Evolutionary conservation across 2,888 invertebrate species (phyloP).

Genomic region (Danaus chrysippus): DNA sequence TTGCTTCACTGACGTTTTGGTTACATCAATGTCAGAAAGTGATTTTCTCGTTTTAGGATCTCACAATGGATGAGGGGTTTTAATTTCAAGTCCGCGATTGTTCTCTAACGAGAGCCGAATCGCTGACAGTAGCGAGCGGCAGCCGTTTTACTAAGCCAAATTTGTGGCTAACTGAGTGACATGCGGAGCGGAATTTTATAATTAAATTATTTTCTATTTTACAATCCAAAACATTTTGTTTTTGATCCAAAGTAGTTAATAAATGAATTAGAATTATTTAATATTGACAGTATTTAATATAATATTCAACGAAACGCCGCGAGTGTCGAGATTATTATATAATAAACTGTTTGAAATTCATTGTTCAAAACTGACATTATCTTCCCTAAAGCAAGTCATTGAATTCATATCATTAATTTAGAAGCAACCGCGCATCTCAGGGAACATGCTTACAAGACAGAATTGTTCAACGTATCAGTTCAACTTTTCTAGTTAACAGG

Average conservation of each 20-base stretch:
- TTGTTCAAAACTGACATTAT: slow-evolving; percentile 1
- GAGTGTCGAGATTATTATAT: not conserved
- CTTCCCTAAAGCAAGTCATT: slow-evolving; percentile 7
- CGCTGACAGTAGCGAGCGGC: slow-evolving; percentile 72
- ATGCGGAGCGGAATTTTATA: slow-evolving; percentile 39
- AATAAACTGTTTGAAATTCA: not conserved
- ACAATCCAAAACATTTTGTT: not conserved
- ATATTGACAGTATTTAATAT: too few species aligned
- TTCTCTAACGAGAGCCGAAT: slow-evolving; percentile 72
- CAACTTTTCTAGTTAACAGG: slow-evolving; percentile 70
- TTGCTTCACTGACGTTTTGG: slow-evolving; percentile 20
- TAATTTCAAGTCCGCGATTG: slow-evolving; percentile 67
- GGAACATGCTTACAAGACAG: slow-evolving; percentile 39
- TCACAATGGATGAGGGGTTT: slow-evolving; percentile 51
- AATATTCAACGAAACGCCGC: too few species aligned
- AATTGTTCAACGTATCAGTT: slow-evolving; percentile 62
- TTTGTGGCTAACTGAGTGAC: slow-evolving; percentile 23
- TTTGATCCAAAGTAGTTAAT: too few species aligned
- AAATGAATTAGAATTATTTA: too few species aligned
- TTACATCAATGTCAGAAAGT: slow-evolving; percentile 28
- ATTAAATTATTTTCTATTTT: not conserved
- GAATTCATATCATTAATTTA: slow-evolving; percentile 6
- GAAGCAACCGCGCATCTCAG: slow-evolving; percentile 20
- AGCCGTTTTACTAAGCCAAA: slow-evolving; percentile 55
- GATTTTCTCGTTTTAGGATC: slow-evolving; percentile 22